These are phyloP conservation scores for Scaptomyza reducta DNA, from an alignment of 2,888 invertebrate species.

Conservation along the genomic window DNA sequence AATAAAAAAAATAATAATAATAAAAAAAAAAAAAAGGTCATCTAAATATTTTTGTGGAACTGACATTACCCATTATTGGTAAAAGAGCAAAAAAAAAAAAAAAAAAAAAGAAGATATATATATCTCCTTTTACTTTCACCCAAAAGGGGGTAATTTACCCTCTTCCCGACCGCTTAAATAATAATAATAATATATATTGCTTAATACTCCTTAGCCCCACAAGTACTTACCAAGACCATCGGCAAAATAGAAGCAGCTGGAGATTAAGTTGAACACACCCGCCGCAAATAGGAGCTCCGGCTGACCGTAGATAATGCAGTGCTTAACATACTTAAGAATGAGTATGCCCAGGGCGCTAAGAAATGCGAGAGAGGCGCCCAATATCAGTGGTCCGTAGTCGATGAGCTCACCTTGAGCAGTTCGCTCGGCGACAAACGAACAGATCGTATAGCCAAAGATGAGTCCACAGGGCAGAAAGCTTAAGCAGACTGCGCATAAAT, in stretches of 20 bases:
- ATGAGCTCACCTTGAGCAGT: slow-evolving; percentile 53
- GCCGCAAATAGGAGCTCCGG: slow-evolving; percentile 69
- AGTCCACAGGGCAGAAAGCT: slow-evolving; percentile 80
- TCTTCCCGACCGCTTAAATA: too few species aligned
- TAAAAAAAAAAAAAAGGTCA: too few species aligned
- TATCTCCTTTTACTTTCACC: too few species aligned
- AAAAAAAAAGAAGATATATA: too few species aligned
- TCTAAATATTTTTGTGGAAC: too few species aligned
- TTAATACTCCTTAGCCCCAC: too few species aligned
- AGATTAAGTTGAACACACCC: slow-evolving; percentile 71
- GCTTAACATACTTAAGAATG: slow-evolving; percentile 70
- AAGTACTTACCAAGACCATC: slow-evolving; percentile 76
- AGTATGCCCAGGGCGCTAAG: slow-evolving; percentile 65
- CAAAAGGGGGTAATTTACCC: too few species aligned
- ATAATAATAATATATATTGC: too few species aligned
- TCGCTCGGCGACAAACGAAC: slow-evolving; percentile 76
- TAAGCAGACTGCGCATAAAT: slow-evolving; percentile 65
- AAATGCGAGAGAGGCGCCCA: slow-evolving; percentile 72
- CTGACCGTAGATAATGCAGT: slow-evolving; percentile 80
- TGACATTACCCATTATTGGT: too few species aligned
- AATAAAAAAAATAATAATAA: too few species aligned
- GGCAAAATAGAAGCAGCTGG: slow-evolving; percentile 82
- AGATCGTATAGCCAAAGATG: slow-evolving; percentile 81
- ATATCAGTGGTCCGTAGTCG: slow-evolving; percentile 79
- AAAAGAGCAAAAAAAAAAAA: too few species aligned